Evolutionary conservation across 2,797 vertebrate genomes (phyloP).

Genomic region (Todus mexicanus): DNA sequence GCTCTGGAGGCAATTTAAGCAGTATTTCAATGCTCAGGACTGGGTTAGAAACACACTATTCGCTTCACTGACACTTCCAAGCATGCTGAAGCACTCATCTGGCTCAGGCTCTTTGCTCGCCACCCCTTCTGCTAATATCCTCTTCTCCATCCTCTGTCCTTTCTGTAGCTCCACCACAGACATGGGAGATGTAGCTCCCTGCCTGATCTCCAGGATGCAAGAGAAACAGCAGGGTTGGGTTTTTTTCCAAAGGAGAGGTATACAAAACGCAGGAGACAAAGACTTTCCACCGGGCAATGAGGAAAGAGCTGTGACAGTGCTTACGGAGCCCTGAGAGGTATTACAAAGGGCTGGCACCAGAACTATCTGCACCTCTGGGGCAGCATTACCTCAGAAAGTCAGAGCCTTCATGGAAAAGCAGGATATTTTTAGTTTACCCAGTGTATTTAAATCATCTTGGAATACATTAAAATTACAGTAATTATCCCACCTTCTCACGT

Average conservation of each 20-base stretch:
- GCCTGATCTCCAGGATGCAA: not conserved
- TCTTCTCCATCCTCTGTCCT: not conserved
- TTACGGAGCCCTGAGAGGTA: not conserved
- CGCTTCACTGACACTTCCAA: slow-evolving; percentile 14
- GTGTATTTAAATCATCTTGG: slow-evolving; percentile 48
- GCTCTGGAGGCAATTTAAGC: slow-evolving; percentile 43
- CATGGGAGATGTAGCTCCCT: not conserved
- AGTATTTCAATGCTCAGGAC: slow-evolving; percentile 4
- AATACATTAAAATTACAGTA: slow-evolving; percentile 63
- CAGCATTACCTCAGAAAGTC: slow-evolving; percentile 50
- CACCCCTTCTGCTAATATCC: not conserved
- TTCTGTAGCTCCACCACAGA: not conserved
- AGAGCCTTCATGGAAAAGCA: not conserved
- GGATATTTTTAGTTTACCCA: slow-evolving; percentile 62
- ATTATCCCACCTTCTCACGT: slow-evolving; percentile 66
- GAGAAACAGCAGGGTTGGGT: not conserved
- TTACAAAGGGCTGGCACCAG: not conserved
- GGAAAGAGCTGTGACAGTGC: not conserved
- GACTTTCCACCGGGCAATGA: not conserved
- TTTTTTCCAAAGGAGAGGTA: not conserved
- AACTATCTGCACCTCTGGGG: slow-evolving; percentile 18
- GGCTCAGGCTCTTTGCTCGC: not conserved
- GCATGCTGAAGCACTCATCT: slow-evolving; percentile 38
- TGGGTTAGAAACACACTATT: slow-evolving; percentile 33
- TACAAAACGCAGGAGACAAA: slow-evolving; percentile 2